phyloP scores from a whole-genome alignment of 2,888 invertebrate genomes.

The Archips xylosteana region DNA sequence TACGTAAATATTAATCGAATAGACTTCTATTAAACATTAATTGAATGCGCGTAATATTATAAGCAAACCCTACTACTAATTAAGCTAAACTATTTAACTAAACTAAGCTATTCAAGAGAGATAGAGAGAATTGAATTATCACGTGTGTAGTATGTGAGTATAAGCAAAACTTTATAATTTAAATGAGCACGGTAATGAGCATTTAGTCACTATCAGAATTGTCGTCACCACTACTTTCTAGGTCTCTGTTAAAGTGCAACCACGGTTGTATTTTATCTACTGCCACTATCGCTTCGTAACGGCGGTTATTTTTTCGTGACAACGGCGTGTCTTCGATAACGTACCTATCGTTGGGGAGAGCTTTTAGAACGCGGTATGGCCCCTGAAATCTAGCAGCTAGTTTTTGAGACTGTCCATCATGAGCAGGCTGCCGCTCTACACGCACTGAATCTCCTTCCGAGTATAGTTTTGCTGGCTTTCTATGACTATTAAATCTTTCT shows the following conservation, averaged over 20 bases:
- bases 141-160: too few species aligned
- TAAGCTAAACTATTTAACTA: too few species aligned
- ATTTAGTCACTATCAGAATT: too few species aligned
- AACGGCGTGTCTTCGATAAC: not conserved
- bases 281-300: not conserved
- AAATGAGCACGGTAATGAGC: too few species aligned
- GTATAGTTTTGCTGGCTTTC: not conserved
- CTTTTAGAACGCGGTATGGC: not conserved
- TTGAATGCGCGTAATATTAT: too few species aligned
- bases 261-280: not conserved
- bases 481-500: not conserved
- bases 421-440: not conserved
- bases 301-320: not conserved
- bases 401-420: constrained; percentile 7
- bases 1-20: too few species aligned
- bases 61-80: too few species aligned
- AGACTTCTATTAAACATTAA: too few species aligned
- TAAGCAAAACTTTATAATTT: too few species aligned
- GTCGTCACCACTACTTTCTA: not conserved
- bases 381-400: constrained; percentile 2
- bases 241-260: not conserved
- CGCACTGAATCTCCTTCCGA: not conserved
- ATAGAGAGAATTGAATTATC: too few species aligned
- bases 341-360: not conserved
- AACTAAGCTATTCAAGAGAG: too few species aligned